These are phyloP conservation scores for Petrolisthes cinctipes DNA, from an alignment of 2,888 invertebrate species.

Conservation along the genomic window DNA sequence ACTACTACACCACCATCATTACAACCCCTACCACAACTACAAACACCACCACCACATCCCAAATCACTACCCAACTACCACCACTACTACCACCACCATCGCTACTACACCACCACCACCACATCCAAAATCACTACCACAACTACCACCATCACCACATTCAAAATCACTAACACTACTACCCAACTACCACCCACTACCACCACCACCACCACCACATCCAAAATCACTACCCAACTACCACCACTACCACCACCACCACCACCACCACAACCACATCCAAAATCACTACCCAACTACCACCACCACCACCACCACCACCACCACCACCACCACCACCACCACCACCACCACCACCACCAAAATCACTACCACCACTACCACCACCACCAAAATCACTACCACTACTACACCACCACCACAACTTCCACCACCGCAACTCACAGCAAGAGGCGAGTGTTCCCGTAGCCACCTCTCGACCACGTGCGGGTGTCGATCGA, in stretches of 20 bases:
- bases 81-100: background rate
- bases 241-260: background rate
- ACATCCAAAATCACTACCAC: no score
- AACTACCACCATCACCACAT: background rate
- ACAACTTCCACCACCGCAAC: background rate
- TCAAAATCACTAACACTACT: background rate
- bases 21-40: background rate
- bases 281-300: background rate
- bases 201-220: background rate
- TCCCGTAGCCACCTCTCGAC: slow-evolving; percentile 54
- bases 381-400: slow-evolving; percentile 49
- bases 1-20: background rate
- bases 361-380: background rate
- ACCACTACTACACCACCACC: background rate
- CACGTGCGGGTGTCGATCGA: slow-evolving; percentile 56
- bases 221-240: background rate
- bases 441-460: slow-evolving; percentile 33
- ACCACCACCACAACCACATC: background rate
- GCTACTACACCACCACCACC: background rate
- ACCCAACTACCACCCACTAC: background rate
- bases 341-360: background rate
- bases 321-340: no score
- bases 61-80: background rate
- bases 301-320: background rate
- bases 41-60: background rate